phyloP scores from a whole-genome alignment of 2,888 invertebrate genomes.

The Acanthosepion pharaonis region DNA sequence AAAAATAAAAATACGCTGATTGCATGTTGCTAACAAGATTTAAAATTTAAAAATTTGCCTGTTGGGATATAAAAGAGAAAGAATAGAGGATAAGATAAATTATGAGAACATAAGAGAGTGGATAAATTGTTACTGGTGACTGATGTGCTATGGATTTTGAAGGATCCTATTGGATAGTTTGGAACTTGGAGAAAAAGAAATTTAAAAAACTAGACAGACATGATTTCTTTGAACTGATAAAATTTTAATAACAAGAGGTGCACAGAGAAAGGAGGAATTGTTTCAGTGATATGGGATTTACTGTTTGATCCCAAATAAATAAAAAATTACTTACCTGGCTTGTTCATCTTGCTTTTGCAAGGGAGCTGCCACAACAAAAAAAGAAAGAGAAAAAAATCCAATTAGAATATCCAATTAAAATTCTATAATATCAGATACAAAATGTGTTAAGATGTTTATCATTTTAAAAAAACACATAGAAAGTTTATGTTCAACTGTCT shows the following conservation, averaged over 20 bases:
- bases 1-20: too few relatives aligned
- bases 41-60: neutral
- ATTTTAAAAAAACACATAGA: too few relatives aligned
- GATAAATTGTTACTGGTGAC: neutral
- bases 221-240: neutral
- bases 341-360: slow-evolving; percentile 46
- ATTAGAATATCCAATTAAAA: slow-evolving; percentile 25
- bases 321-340: slow-evolving; percentile 40
- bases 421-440: too few relatives aligned
- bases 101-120: neutral
- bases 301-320: neutral
- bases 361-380: slow-evolving; percentile 43
- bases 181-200: neutral
- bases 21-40: too few relatives aligned
- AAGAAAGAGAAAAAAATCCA: slow-evolving; percentile 34
- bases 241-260: neutral
- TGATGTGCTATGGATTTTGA: neutral
- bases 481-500: too few relatives aligned
- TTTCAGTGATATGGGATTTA: neutral
- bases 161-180: too few relatives aligned
- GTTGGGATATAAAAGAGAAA: neutral
- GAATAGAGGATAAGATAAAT: neutral
- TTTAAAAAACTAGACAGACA: too few relatives aligned
- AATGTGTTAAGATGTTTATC: neutral
- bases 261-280: neutral